These are phyloP conservation scores for Euspilapteryx auroguttella DNA, from an alignment of 2,888 invertebrate species.

Conservation along the genomic window DNA sequence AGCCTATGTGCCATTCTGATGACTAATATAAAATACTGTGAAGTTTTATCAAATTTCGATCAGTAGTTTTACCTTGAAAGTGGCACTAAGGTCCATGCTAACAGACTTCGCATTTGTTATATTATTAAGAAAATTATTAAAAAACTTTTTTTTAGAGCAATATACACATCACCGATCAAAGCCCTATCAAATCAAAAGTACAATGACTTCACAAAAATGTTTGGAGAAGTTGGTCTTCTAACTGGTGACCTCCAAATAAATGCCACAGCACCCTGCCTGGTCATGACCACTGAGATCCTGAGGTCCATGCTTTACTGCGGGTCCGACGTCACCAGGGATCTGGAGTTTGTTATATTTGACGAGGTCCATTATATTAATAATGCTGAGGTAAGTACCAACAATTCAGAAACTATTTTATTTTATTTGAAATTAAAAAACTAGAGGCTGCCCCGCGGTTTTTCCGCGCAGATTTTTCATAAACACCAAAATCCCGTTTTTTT, in stretches of 20 bases:
- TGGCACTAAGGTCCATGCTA: no score
- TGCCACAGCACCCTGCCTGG: constrained; percentile 89
- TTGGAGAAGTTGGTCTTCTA: constrained; percentile 90
- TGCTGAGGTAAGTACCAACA: constrained; percentile 67
- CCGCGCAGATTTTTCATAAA: neutral
- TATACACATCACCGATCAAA: constrained; percentile 99
- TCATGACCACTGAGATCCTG: constrained; percentile 99
- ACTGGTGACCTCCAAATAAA: constrained; percentile 97
- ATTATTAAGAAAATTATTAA: no score
- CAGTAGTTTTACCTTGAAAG: no score
- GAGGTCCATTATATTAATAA: constrained; percentile 99
- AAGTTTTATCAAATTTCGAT: no score
- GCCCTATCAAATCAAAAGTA: constrained; percentile 99
- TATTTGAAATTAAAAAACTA: no score
- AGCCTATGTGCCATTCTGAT: no score
- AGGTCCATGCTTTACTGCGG: constrained; percentile 96
- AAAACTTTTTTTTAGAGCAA: constrained; percentile 58
- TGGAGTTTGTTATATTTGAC: constrained; percentile 99
- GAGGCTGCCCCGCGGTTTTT: no score
- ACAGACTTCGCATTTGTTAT: no score
- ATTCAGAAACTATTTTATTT: neutral
- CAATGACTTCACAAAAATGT: constrained; percentile 91
- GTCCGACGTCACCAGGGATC: constrained; percentile 89
- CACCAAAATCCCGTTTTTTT: neutral
- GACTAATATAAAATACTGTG: no score